Evolutionary conservation across 1,140 invertebrate genomes (phyloP), one percentile per base, ranked within the genome.

Genomic region (Platorchestia sp.): DNA sequence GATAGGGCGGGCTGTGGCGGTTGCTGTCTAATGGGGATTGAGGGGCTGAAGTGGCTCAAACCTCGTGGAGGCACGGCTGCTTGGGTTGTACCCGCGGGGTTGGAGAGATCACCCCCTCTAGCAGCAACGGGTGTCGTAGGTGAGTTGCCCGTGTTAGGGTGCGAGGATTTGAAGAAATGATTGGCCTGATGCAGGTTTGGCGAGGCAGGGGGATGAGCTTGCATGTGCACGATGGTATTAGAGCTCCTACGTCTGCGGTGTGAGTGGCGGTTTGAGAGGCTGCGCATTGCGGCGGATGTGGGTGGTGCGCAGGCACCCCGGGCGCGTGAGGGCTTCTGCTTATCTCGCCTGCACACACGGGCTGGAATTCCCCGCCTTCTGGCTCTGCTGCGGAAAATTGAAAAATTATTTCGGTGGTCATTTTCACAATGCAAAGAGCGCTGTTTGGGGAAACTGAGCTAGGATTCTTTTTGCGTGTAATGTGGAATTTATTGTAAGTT

Each of bases 1-100:
- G 91, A 93, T 93, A 93, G 91, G 45, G 45, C 91, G n/a, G n/a
- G n/a, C 7, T 6, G 36, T 93, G 91, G 43, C 91, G 44, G 3
- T 93, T 93, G 91, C 44, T 45, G 45, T 6, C 91, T 45, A 40
- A 19, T 43, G 41, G 87, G 87, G 87, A 89, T 42, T 14, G 43
- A 89, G 87, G n/a, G 87, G 87, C 42, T 89, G 41, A 89, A 89
- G 87, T 42, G 87, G 87, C 41, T 89, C 87, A 44, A 42, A 41
- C 41, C 27, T 89, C 41, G 87, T 42, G 43, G n/a, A 89, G 87
- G 43, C 7, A 42, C 22, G 43, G 87, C 41, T 89, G 87, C 87
- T 75, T 10, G 27, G 59, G 59, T 36, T 36, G 59, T 36, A 75
- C 59, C 27, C 14, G 1, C 3, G 10, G 10, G 59, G 7, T 3